Percentiles rank a stretch among this genome's conserved stretches.
phyloP scores from a whole-genome alignment of 2,113 vertebrate genomes.

The Mustela nigripes region DNA sequence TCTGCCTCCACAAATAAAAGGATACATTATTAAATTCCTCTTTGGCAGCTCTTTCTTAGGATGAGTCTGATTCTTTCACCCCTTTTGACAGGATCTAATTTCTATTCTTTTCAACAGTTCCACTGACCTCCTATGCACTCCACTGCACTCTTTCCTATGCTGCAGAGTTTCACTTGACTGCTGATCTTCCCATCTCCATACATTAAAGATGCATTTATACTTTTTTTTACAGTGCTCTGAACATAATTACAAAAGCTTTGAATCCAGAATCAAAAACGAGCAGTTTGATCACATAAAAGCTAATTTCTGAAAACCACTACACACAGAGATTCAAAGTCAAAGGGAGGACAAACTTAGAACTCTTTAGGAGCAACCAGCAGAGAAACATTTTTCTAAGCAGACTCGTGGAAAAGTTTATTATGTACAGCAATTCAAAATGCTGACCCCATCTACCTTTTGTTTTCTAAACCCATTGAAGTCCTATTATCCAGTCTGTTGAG shows the following conservation, averaged over 20 bases:
- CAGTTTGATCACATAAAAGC: constrained; percentile 80
- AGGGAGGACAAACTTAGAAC: constrained; percentile 71
- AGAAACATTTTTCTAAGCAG: constrained; percentile 15
- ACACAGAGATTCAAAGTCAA: constrained; percentile 76
- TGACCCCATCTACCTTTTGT: background rate
- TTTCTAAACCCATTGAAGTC: constrained; percentile 59
- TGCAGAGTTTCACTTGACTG: constrained; percentile 33
- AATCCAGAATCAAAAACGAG: constrained; percentile 74
- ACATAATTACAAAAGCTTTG: constrained; percentile 81
- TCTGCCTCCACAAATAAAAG: background rate
- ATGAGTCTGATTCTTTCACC: background rate
- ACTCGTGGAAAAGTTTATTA: constrained; percentile 8
- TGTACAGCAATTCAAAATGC: background rate
- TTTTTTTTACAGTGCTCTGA: constrained; percentile 67
- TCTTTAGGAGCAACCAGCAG: constrained; percentile 6
- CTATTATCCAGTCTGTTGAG: constrained; percentile 77
- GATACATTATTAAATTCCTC: constrained; percentile 9
- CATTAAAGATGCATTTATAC: constrained; percentile 71
- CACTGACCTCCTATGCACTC: constrained; percentile 54
- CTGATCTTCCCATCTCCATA: constrained; percentile 67
- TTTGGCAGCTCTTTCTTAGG: background rate
- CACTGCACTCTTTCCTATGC: background rate
- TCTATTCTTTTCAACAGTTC: constrained; percentile 59
- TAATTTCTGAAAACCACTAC: constrained; percentile 76
- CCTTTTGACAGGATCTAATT: constrained; percentile 62